Percentiles rank a stretch among this genome's conserved stretches.
Evolutionary conservation across 2,113 vertebrate genomes (phyloP).

Genomic region (Pantherophis guttatus): DNA sequence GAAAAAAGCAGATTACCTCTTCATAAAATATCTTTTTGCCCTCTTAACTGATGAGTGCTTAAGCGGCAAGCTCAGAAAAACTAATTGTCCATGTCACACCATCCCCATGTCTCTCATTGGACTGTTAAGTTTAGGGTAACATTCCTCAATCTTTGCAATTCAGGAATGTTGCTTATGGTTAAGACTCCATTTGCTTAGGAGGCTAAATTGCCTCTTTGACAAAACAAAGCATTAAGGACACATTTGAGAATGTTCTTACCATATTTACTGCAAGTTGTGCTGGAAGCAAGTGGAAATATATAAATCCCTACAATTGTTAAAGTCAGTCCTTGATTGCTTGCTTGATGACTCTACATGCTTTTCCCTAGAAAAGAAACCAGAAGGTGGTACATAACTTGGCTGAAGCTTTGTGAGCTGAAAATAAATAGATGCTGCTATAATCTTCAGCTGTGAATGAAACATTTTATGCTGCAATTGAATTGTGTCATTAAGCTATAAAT

Average conservation of each 20-base stretch:
- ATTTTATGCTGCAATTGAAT: constrained; percentile 16
- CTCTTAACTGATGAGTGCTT: not conserved
- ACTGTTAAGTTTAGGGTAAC: not conserved
- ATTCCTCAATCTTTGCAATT: not conserved
- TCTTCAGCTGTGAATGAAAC: not conserved
- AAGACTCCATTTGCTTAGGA: not conserved
- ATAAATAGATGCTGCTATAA: constrained; percentile 24
- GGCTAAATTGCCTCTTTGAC: not conserved
- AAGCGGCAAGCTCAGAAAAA: not conserved
- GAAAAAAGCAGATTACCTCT: not conserved
- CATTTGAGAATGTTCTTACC: not conserved
- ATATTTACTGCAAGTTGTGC: not conserved
- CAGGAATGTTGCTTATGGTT: not conserved
- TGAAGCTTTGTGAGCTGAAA: constrained; percentile 19
- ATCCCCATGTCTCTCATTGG: not conserved
- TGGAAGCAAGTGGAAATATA: not conserved
- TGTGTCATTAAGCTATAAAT: constrained; percentile 19
- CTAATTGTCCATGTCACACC: not conserved
- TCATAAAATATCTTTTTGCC: not conserved
- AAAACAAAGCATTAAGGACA: not conserved
- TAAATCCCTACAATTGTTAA: not conserved
- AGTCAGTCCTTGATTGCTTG: not conserved
- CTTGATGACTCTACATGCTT: not conserved
- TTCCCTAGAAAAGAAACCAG: not conserved
- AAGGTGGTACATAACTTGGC: not conserved